Evolutionary conservation across 2,113 vertebrate genomes (phyloP).

Genomic region (Eurypyga helias): DNA sequence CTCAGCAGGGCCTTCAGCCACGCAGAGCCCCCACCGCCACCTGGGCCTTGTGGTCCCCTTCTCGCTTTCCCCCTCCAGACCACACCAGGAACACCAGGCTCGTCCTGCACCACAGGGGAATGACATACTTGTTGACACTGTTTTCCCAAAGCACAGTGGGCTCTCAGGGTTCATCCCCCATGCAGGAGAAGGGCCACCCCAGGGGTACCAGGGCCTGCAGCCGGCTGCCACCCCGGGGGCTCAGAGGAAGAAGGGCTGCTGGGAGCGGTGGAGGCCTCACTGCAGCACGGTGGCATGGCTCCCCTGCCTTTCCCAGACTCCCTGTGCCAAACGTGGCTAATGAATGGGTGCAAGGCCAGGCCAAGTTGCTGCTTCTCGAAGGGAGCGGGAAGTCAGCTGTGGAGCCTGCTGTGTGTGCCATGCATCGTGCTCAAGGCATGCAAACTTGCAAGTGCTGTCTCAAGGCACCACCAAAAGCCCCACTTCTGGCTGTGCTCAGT

Average conservation of each 20-base stretch:
- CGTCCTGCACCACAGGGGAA: rapidly evolving
- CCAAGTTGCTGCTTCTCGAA: neutral
- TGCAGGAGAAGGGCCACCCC: rapidly evolving
- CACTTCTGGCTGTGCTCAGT: neutral
- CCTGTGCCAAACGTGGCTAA: rapidly evolving
- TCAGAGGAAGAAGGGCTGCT: neutral
- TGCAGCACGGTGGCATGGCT: rapidly evolving
- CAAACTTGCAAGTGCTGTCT: neutral
- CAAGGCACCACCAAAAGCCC: neutral
- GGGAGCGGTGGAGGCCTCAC: rapidly evolving
- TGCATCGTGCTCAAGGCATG: neutral
- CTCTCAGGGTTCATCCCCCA: neutral
- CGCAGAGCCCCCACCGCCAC: rapidly evolving
- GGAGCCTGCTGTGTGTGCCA: neutral
- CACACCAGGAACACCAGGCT: neutral
- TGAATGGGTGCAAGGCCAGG: neutral
- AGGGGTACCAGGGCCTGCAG: neutral
- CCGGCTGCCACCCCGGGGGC: rapidly evolving
- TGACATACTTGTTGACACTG: neutral
- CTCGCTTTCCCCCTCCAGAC: rapidly evolving
- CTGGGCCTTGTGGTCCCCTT: neutral
- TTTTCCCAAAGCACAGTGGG: neutral
- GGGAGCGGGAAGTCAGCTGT: neutral
- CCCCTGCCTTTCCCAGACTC: neutral
- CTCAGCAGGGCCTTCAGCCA: rapidly evolving